Base-by-base conservation (phyloP, 2,888 invertebrate species). In the Diaphora mendica region DNA sequence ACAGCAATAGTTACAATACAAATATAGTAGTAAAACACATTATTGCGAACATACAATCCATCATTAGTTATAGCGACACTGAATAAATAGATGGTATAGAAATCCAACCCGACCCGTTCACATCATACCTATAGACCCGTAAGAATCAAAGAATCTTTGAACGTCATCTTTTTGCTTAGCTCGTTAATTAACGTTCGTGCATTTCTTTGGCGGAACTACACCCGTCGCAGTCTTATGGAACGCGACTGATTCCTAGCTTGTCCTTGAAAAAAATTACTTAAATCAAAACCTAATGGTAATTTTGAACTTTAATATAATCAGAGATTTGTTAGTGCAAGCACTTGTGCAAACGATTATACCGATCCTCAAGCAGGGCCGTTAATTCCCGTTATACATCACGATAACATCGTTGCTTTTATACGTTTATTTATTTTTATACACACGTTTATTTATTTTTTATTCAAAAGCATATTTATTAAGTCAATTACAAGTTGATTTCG, bases 401-500 rank as follows among this genome's bases (percentile, higher is more conserved):
- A 66, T 70, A 73, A 73, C 62, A 73, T 66, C 70, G 33, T 67
- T 33, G 42, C 70, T 67, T 73, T 77, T 76, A 84, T 79, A 76
- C 71, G 75, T 64, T 76, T 76, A 79, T 77, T 77, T 74, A 77
- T 74, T 72, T 72, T 68, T 73, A 72, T 74, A 66, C 75, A 73
- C 73, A 73, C 73, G 62, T 68, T 71, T 68, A 68, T 68, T 70
- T 73, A 68, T 64, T 64, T 82, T 72, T 76, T 76, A 82, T 82
- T 72, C 68, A 33, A 64, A 62, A 77, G 70, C 80, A 74, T 80
- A 75, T 82, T 84, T 82, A 82, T 84, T 77, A 80, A 77, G 74
- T 69, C 75, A 82, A 82, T 84, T 84, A 84, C 48, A 42, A 30
- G 42, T 42, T 42, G 73, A 73, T 65, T 55, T 65, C 30, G 68